Evolutionary conservation across 2,113 vertebrate species (phyloP).

Genomic region (Enhydra lutris): DNA sequence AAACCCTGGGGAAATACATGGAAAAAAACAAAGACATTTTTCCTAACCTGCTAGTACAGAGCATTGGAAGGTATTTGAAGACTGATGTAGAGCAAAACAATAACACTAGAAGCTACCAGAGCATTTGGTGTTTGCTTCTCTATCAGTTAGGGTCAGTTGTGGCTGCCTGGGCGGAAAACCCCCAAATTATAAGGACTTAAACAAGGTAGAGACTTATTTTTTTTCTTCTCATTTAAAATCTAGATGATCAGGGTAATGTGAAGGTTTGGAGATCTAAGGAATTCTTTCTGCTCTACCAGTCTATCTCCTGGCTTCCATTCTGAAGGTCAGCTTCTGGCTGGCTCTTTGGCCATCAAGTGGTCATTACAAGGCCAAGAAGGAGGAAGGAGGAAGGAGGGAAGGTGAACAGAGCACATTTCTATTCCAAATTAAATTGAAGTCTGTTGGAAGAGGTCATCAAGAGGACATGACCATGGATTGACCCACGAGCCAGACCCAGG

Average conservation of each 20-base stretch:
- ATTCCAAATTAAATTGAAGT: neutral
- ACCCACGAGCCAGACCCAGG: neutral
- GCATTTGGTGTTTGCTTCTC: neutral
- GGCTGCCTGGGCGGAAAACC: neutral
- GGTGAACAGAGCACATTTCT: neutral
- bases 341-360: neutral
- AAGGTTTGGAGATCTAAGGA: neutral
- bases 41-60: neutral
- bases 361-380: neutral
- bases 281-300: neutral
- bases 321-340: neutral
- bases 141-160: neutral
- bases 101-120: neutral
- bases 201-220: neutral
- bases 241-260: neutral
- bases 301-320: neutral
- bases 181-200: neutral
- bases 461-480: neutral
- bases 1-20: neutral
- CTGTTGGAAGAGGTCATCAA: neutral
- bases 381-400: neutral
- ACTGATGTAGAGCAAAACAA: neutral
- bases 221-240: neutral
- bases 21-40: slow-evolving; percentile 17
- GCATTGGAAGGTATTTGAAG: neutral